Evolutionary conservation across 53 echinoderm and acorn worm species (phyloP).

Genomic region (Patiria pectinifera): DNA sequence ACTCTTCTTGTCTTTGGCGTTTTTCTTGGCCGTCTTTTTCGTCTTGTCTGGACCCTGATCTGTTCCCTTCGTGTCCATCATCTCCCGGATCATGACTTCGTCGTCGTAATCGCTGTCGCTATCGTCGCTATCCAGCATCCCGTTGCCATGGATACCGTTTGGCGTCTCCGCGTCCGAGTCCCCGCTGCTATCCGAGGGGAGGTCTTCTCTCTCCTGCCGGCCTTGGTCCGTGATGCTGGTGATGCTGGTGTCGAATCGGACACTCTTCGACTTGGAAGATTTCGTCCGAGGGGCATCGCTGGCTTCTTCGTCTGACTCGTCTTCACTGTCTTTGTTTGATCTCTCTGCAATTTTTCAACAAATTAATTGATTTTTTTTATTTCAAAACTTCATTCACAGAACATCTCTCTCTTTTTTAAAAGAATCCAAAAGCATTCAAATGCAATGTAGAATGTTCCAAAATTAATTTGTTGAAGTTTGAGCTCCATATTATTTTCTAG

Average conservation of each 20-base stretch:
- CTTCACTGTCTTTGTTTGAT: constrained; percentile 26
- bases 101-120: constrained; percentile 92
- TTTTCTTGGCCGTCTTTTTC: constrained; percentile 44
- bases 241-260: constrained; percentile 79
- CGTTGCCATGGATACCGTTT: constrained; percentile 42
- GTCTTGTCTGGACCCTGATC: constrained; percentile 60
- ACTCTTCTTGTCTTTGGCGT: constrained; percentile 60
- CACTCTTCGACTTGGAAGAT: constrained; percentile 51
- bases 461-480: too few relatives aligned
- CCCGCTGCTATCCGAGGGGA: constrained; percentile 54
- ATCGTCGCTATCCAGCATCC: constrained; percentile 16
- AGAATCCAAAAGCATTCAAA: too few relatives aligned
- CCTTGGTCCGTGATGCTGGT: constrained; percentile 75
- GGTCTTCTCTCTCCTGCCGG: constrained; percentile 70
- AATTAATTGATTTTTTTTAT: background rate
- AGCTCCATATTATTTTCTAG: too few relatives aligned
- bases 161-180: constrained; percentile 21
- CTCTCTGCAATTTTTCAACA: constrained; percentile 4
- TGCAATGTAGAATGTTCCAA: too few relatives aligned
- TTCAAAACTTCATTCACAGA: too few relatives aligned
- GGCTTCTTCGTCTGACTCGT: constrained; percentile 19
- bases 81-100: constrained; percentile 67
- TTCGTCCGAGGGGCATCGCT: background rate
- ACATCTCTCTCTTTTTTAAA: too few relatives aligned
- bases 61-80: constrained; percentile 45